A percentile compares a stretch with the other conserved stretches of the same genome.
Evolutionary conservation across 1,140 invertebrate species (phyloP).

Genomic region (Homarus americanus): DNA sequence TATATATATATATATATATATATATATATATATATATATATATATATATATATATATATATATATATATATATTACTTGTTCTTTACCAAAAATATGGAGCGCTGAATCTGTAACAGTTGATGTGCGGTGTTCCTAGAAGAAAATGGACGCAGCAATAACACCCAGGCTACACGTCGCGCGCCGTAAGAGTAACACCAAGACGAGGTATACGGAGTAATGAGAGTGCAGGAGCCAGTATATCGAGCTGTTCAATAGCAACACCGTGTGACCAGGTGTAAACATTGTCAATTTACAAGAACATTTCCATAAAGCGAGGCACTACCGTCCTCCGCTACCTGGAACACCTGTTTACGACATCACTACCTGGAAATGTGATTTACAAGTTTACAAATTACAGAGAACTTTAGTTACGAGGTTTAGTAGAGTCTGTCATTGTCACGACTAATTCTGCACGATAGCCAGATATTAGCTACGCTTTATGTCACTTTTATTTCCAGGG

Average conservation of each 20-base stretch:
- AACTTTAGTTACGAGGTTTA: slow-evolving; percentile 23
- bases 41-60: neutral
- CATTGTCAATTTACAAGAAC: neutral
- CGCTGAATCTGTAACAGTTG: no score
- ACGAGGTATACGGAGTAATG: no score
- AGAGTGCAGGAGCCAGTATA: no score
- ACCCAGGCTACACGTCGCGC: no score
- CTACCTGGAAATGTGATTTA: slow-evolving; percentile 16
- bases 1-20: slow-evolving; percentile 5
- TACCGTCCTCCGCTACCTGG: neutral
- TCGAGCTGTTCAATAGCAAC: no score
- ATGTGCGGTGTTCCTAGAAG: no score
- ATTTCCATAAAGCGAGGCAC: neutral
- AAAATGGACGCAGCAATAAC: no score
- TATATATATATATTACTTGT: neutral
- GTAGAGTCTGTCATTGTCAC: neutral
- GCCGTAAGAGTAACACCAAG: no score
- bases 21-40: slow-evolving; percentile 5
- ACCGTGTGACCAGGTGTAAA: no score
- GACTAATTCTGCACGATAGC: neutral
- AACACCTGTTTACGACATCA: neutral
- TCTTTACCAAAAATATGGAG: no score
- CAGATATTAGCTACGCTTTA: neutral
- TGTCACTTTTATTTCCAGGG: neutral
- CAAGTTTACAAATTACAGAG: slow-evolving; percentile 26